These are phyloP conservation scores for Pediacus dermestoides DNA, from an alignment of 2,888 invertebrate genomes.

Conservation along the genomic window DNA sequence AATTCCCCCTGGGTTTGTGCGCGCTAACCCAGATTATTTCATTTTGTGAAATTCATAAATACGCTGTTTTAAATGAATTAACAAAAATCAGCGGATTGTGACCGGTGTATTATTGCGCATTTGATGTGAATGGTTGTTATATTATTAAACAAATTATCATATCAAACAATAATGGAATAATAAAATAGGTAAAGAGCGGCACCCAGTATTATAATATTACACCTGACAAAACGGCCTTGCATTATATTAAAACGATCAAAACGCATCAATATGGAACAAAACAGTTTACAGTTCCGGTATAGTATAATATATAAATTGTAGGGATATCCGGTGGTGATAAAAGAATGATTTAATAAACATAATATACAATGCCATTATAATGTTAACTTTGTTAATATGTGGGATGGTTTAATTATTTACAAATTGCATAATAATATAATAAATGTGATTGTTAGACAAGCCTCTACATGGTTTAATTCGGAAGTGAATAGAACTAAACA, in stretches of 20 bases:
- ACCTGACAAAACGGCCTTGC: constrained; percentile 44
- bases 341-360: constrained; percentile 46
- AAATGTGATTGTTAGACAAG: too few relatives aligned
- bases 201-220: constrained; percentile 40
- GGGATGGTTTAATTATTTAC: constrained; percentile 37
- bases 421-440: constrained; percentile 35
- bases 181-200: constrained; percentile 32
- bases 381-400: constrained; percentile 32
- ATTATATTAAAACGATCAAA: constrained; percentile 35
- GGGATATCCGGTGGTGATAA: constrained; percentile 44
- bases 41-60: too few relatives aligned
- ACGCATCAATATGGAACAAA: constrained; percentile 44
- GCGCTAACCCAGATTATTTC: too few relatives aligned
- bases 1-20: too few relatives aligned
- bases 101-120: constrained; percentile 8
- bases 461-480: constrained; percentile 18
- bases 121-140: background rate
- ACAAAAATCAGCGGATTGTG: constrained; percentile 11
- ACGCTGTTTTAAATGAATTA: too few relatives aligned
- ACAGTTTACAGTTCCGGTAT: constrained; percentile 42
- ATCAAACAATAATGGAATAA: constrained; percentile 40
- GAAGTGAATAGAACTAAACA: constrained; percentile 13
- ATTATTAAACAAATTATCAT: constrained; percentile 45
- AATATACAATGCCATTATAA: constrained; percentile 35
- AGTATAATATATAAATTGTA: constrained; percentile 33